Evolutionary conservation across 2,113 vertebrate species (phyloP), one percentile per base, ranked within the genome.

Genomic region (Zosterops japonicus): DNA sequence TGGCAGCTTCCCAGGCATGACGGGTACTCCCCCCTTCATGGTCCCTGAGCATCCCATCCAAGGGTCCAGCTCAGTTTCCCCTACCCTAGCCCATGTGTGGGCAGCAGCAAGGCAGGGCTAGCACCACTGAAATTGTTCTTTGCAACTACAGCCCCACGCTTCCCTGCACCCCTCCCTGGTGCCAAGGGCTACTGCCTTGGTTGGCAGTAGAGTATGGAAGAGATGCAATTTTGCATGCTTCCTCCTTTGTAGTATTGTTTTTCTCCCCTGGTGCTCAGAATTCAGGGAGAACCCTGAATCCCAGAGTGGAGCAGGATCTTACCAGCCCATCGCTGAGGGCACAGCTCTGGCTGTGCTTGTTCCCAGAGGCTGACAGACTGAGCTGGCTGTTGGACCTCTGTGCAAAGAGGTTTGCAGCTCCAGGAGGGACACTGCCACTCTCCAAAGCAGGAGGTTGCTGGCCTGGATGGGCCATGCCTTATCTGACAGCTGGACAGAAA

Each of bases 31-130:
- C 42, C 18, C 22, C 0, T 5, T 31, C 39, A 25, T 29, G 24
- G 14, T 12, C 49, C 20, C 12, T 14, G 15, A 72, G 39, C 33
- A 42, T 28, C 22, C 49, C 18, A 36, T 57, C 36, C 28, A 6
- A 49, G 8, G 20, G 18, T 33, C 28, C 50, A 44, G 36, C 49
- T 69, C 57, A 29, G 63, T 27, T 35, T 68, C 35, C 15, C 42
- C 31, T 27, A 5, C 19, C 70, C 44, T 85, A 3, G 8, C 35
- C 36, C 14, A 7, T 2, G 0, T 4, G 6, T 3, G 2, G n/a
- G 50, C 42, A 82, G 65, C 70, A 46, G 56, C 28, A 78, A 41
- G 56, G 56, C 52, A 74, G 39, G 17, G 20, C 42, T 42, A n/a
- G 61, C 71, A 59, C 59, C 29, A 7, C 20, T 29, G 7, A 79